These are phyloP conservation scores for Sebastes baramenuke DNA, from an alignment of 2,797 vertebrate species.

Conservation along the genomic window DNA sequence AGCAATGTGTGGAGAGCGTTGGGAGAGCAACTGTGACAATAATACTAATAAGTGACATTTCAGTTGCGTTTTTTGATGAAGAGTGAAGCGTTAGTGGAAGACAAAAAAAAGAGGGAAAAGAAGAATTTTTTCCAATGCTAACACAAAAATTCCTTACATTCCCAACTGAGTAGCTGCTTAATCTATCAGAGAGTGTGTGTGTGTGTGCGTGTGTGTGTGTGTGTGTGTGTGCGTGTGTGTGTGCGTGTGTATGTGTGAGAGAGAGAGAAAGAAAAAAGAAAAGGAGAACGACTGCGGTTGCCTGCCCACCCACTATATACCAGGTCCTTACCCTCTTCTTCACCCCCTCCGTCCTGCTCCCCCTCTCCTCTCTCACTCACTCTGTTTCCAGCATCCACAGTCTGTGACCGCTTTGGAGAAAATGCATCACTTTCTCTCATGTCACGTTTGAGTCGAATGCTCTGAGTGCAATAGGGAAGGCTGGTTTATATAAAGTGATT, in stretches of 20 bases:
- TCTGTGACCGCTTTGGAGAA: not conserved
- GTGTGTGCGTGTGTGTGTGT: constrained; percentile 22
- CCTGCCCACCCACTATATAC: constrained; percentile 62
- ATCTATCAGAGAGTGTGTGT: constrained; percentile 70
- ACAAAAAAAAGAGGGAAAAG: constrained; percentile 38
- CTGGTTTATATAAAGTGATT: constrained; percentile 19
- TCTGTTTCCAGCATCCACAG: not conserved
- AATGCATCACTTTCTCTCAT: not conserved
- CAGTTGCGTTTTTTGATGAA: constrained; percentile 10
- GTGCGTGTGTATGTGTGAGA: not conserved
- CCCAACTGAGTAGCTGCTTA: constrained; percentile 84
- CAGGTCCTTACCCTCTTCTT: constrained; percentile 44
- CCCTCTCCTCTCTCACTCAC: constrained; percentile 13
- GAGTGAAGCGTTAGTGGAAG: not conserved
- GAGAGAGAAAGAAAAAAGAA: not conserved
- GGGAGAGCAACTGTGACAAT: not conserved
- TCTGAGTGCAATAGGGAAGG: not conserved
- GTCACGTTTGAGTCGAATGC: not conserved
- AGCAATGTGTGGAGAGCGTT: not conserved
- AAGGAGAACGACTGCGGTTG: constrained; percentile 42
- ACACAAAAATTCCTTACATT: constrained; percentile 91
- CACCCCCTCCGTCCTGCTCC: constrained; percentile 7
- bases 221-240: constrained; percentile 3
- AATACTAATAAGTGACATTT: not conserved
- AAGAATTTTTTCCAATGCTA: constrained; percentile 80